Evolutionary conservation across 2,113 vertebrate species (phyloP).

Genomic region (Ceyx margarethae): DNA sequence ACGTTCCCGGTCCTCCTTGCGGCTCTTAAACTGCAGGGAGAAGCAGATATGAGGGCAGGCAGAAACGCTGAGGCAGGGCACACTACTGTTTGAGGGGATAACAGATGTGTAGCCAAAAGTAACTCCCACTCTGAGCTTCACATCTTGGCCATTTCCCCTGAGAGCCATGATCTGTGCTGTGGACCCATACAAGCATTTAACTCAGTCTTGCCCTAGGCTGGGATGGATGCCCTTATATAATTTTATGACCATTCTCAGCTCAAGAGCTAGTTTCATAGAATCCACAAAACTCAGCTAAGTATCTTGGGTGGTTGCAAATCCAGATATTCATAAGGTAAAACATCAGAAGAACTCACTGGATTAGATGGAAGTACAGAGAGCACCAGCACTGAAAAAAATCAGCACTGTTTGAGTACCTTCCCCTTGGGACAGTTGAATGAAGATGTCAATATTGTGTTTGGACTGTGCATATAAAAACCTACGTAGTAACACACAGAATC

Average conservation of each 20-base stretch:
- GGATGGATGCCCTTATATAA: neutral
- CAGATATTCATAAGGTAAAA: neutral
- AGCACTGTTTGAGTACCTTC: neutral
- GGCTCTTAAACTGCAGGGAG: slow-evolving; percentile 88
- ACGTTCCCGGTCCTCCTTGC: slow-evolving; percentile 86
- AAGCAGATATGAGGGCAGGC: neutral
- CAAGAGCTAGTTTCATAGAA: neutral
- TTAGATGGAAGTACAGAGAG: neutral
- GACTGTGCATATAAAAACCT: neutral
- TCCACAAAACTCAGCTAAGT: neutral
- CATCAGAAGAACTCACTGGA: neutral
- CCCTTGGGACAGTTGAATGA: neutral
- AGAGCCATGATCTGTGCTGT: neutral
- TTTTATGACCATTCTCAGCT: neutral
- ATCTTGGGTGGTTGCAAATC: neutral
- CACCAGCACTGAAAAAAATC: neutral
- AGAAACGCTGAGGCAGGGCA: neutral
- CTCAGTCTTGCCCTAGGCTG: neutral
- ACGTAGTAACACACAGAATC: neutral
- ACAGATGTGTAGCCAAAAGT: neutral
- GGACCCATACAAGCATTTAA: neutral
- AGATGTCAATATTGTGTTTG: neutral
- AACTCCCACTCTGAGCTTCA: neutral
- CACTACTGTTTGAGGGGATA: neutral
- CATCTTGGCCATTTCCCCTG: neutral